Evolutionary conservation across 1,140 invertebrate genomes (phyloP), one percentile per base, ranked within the genome.

Genomic region (Platyscapa corneri): DNA sequence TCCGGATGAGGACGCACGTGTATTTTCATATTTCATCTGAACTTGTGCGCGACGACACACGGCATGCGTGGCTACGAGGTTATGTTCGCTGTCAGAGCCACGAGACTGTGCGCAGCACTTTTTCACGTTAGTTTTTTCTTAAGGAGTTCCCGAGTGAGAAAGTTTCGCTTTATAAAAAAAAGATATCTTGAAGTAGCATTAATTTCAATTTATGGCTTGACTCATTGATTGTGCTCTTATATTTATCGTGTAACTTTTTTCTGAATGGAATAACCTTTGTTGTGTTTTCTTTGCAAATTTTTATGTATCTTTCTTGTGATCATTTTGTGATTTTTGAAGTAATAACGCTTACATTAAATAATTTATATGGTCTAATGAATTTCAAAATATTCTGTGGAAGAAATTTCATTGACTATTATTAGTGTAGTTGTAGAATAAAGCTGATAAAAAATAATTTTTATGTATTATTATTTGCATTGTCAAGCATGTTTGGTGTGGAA

Each of bases 11-110:
- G 46, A 67, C 39, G 64, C 80, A 82, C 80, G 80, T 39, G 67
- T 16, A 82, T 78, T 78, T 37, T 60, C 34, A 20, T 27, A 65
- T 39, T 37, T 39, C 34, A 32, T 42, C 5, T 30, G 6, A 39
- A 60, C 27, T 34, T 65, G 23, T 37, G 32, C 18, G 23, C 60
- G 14, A 80, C 39, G 70, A 70, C 67, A 70, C 23, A 65, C 78
- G 60, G 60, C 78, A 80, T 80, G 78, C 78, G 78, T 80, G 78
- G 78, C 53, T 60, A 27, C 23, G 82, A 83, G 82, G 82, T 83
- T 83, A 83, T 64, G 82, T 75, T 76, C 10, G 53, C 53, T 83
- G 72, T 75, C 82, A 75, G 56, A 72, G 67, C 82, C 78, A 80
- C 78, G 78, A 80, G 78, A 80, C 78, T 37, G 60, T 80, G 60